These are phyloP conservation scores for Drosophila jambulina DNA, from an alignment of 1,140 invertebrate species.

Conservation along the genomic window DNA sequence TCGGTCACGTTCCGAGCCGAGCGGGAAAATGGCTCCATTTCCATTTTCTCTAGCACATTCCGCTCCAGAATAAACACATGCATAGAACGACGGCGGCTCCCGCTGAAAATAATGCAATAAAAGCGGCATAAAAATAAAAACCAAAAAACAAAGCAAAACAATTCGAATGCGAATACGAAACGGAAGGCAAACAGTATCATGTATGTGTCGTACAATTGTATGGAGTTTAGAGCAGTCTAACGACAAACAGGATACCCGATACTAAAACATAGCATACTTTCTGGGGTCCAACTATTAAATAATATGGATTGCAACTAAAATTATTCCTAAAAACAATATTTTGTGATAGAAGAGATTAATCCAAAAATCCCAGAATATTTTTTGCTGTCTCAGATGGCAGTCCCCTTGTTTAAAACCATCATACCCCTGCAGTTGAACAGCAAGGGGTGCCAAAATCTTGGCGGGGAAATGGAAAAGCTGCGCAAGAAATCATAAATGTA, in stretches of 20 bases:
- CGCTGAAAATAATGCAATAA: conserved; percentile 82
- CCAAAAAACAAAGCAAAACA: conserved; percentile 35
- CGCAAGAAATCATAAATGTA: conserved; percentile 82
- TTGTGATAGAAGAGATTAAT: no score
- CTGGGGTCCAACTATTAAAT: accelerated
- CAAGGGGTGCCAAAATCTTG: conserved; percentile 51
- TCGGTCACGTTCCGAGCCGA: conserved; percentile 72
- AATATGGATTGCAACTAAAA: not conserved
- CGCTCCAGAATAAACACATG: conserved; percentile 69
- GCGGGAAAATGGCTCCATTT: conserved; percentile 72
- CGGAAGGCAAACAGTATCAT: conserved; percentile 36
- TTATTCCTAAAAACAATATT: not conserved
- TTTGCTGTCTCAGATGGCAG: not conserved
- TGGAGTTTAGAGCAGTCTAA: not conserved
- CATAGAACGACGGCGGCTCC: conserved; percentile 45
- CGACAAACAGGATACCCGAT: not conserved
- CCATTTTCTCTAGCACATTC: conserved; percentile 55
- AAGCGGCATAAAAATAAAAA: conserved; percentile 78
- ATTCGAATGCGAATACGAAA: conserved; percentile 28
- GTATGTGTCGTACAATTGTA: conserved; percentile 30
- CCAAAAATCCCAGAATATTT: no score
- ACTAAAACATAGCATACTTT: not conserved
- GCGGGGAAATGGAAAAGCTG: conserved; percentile 43
- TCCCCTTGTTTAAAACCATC: not conserved
- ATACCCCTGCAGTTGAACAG: not conserved